Evolutionary conservation across 1,140 invertebrate species (phyloP).

Genomic region (Lucilia cuprina): DNA sequence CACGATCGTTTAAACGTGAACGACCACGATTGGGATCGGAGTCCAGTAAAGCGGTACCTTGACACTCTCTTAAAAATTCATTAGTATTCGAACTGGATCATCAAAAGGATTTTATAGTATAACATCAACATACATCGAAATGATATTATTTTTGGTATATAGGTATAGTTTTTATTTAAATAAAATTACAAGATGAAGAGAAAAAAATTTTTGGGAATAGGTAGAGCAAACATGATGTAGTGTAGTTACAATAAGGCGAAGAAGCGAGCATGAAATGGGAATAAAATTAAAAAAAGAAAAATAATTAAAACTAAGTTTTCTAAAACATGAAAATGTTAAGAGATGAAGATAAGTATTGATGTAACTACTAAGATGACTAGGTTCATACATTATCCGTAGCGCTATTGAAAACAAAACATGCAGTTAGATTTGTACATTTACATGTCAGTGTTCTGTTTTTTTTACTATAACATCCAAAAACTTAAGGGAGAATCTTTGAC

Average conservation of each 20-base stretch:
- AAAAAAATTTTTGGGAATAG: background rate
- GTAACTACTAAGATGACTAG: background rate
- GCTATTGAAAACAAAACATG: background rate
- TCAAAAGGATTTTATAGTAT: slow-evolving; percentile 11
- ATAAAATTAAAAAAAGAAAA: background rate
- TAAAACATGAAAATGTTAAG: background rate
- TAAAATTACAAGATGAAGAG: background rate
- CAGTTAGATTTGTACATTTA: background rate
- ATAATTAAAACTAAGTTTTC: background rate
- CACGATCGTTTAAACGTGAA: slow-evolving; percentile 82
- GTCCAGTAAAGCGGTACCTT: slow-evolving; percentile 66
- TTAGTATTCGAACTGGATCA: slow-evolving; percentile 75
- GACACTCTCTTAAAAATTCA: slow-evolving; percentile 77
- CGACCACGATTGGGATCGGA: slow-evolving; percentile 66
- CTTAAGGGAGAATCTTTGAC: background rate
- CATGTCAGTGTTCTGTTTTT: background rate
- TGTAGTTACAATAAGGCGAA: background rate
- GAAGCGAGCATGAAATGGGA: background rate
- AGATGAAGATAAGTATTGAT: background rate
- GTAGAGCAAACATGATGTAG: background rate
- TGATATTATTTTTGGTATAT: slow-evolving; percentile 15
- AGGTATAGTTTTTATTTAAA: background rate
- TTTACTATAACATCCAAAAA: slow-evolving; percentile 25
- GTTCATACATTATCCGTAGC: no score
- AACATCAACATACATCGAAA: slow-evolving; percentile 40